Evolutionary conservation across 2,888 invertebrate species (phyloP).

Genomic region (Cerceris rybyensis): DNA sequence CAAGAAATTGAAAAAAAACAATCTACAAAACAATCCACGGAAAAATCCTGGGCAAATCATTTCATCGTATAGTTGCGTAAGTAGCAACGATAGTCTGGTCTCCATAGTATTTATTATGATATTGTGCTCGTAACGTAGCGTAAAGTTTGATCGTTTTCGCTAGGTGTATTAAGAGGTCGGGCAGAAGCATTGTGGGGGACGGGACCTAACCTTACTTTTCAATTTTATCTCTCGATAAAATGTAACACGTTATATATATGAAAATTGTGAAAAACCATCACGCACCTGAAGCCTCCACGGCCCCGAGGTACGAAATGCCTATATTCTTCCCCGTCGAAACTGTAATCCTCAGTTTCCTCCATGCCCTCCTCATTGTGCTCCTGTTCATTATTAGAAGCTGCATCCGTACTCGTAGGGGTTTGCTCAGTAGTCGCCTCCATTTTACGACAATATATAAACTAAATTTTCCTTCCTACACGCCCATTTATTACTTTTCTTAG

Average conservation of each 20-base stretch:
- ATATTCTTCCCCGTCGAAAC: slow-evolving; percentile 81
- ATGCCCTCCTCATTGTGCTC: slow-evolving; percentile 76
- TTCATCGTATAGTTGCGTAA: slow-evolving; percentile 44
- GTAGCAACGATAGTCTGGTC: slow-evolving; percentile 43
- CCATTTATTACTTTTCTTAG: slow-evolving; percentile 59
- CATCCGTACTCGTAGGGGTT: slow-evolving; percentile 48
- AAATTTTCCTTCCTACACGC: slow-evolving; percentile 53
- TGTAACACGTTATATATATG: slow-evolving; percentile 11
- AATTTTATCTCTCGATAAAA: slow-evolving; percentile 10
- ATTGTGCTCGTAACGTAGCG: slow-evolving; percentile 14
- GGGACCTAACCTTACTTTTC: slow-evolving; percentile 51
- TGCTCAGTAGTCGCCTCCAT: slow-evolving; percentile 68
- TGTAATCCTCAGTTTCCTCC: slow-evolving; percentile 78
- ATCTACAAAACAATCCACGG: slow-evolving; percentile 6
- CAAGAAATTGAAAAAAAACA: slow-evolving; percentile 5
- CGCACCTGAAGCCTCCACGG: slow-evolving; percentile 83
- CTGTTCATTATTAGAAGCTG: slow-evolving; percentile 66
- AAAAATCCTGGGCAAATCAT: slow-evolving; percentile 48
- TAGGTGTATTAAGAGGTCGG: slow-evolving; percentile 25
- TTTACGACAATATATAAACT: slow-evolving; percentile 41
- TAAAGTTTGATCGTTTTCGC: slow-evolving; percentile 43
- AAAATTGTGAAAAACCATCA: slow-evolving; percentile 43
- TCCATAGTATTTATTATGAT: slow-evolving; percentile 41
- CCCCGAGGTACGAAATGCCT: slow-evolving; percentile 83
- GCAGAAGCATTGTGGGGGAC: slow-evolving; percentile 15